These are phyloP conservation scores for Nemopilema nomurai DNA, from an alignment of 30 jellyfish, hydroid and myxozoan species.

Conservation along the genomic window DNA sequence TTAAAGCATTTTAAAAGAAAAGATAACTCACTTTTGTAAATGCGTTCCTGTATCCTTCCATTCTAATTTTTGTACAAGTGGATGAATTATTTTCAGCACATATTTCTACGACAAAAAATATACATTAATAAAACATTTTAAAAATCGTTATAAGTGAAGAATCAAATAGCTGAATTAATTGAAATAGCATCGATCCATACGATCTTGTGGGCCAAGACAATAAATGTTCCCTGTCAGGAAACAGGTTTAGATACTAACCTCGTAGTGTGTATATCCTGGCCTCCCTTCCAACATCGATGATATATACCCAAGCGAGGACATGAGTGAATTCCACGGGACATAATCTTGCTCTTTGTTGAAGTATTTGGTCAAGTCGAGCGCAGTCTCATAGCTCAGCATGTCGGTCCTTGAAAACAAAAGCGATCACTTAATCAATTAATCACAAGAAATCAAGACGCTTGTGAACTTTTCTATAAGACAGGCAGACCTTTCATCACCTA, in stretches of 20 bases:
- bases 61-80: constrained; percentile 51
- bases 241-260: constrained; percentile 13
- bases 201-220: not conserved
- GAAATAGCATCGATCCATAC: not conserved
- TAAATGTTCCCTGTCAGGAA: not conserved
- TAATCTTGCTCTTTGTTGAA: constrained; percentile 69
- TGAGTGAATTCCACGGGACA: constrained; percentile 73
- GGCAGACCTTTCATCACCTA: too few species aligned
- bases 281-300: constrained; percentile 73
- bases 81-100: constrained; percentile 58
- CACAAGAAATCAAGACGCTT: not conserved
- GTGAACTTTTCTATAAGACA: not conserved
- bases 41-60: constrained; percentile 85
- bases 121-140: too few species aligned
- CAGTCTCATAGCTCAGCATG: constrained; percentile 30
- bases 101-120: constrained; percentile 36
- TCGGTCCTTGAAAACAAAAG: constrained; percentile 52
- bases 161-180: not conserved
- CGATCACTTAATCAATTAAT: not conserved
- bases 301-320: constrained; percentile 69
- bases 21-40: constrained; percentile 65
- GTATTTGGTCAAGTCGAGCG: constrained; percentile 75
- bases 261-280: constrained; percentile 56
- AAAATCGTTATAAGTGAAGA: not conserved
- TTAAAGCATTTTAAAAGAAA: not conserved